Percentiles rank a stretch among this genome's conserved stretches.
Conservation (phyloP, 2,113 vertebrate species). For the Camelus bactrianus region DNA sequence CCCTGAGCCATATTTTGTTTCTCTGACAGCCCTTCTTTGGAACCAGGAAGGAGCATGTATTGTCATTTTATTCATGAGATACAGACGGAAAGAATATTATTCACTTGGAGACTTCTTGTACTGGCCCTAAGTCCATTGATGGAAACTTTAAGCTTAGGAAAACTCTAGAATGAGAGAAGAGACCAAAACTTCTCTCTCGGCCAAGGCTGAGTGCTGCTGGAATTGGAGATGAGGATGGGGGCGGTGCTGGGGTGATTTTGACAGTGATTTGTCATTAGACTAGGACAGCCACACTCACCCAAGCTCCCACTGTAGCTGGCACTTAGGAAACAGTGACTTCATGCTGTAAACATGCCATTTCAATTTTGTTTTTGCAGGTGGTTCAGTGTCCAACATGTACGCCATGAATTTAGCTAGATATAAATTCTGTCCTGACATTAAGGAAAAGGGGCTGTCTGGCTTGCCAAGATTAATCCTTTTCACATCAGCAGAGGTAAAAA, state of each 20-base stretch:
- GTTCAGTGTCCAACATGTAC: slow-evolving; percentile 94
- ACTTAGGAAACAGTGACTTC: background rate
- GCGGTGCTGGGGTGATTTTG: background rate
- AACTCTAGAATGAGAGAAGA: background rate
- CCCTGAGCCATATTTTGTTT: slow-evolving; percentile 44
- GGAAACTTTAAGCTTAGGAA: background rate
- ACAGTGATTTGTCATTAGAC: background rate
- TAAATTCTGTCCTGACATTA: slow-evolving; percentile 90
- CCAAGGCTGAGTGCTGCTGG: background rate
- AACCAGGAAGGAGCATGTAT: background rate
- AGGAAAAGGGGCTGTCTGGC: slow-evolving; percentile 91
- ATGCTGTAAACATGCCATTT: slow-evolving; percentile 37
- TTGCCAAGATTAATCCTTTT: slow-evolving; percentile 91
- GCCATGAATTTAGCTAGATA: slow-evolving; percentile 93
- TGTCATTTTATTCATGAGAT: background rate
- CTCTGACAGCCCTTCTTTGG: background rate
- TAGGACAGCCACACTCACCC: background rate
- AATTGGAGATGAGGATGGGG: background rate
- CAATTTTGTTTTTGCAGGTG: slow-evolving; percentile 86
- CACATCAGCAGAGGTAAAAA: slow-evolving; percentile 91
- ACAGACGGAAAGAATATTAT: background rate
- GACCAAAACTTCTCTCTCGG: background rate
- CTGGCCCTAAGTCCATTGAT: background rate
- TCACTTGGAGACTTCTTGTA: background rate
- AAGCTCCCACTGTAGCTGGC: background rate